A percentile compares a stretch with the other conserved stretches of the same genome.
These are phyloP conservation scores for Brevimyrus niger DNA, from an alignment of 2,113 vertebrate genomes.

Conservation along the genomic window DNA sequence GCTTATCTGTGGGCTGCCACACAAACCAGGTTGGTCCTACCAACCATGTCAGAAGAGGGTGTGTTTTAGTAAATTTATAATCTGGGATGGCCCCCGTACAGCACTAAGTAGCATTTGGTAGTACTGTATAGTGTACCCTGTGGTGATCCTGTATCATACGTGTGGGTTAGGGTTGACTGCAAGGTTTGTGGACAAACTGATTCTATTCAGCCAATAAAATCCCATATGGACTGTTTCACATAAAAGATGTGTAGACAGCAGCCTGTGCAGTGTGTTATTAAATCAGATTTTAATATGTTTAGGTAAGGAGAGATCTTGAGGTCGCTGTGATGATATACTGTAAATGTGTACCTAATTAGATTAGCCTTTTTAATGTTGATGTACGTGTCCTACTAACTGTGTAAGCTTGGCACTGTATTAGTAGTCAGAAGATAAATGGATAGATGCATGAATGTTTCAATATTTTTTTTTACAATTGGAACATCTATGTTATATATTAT, in stretches of 20 bases:
- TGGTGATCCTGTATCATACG: neutral
- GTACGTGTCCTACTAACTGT: neutral
- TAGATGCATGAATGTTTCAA: neutral
- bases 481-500: neutral
- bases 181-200: neutral
- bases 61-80: neutral
- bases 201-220: neutral
- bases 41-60: neutral
- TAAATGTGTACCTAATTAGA: neutral
- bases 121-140: neutral
- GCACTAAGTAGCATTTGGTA: neutral
- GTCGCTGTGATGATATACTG: neutral
- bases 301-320: neutral
- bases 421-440: neutral
- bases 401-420: neutral
- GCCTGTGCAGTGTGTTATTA: neutral
- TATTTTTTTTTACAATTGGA: neutral
- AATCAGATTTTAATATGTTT: neutral
- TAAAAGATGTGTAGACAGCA: neutral
- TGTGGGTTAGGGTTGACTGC: neutral
- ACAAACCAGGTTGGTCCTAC: neutral
- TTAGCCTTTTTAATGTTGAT: neutral
- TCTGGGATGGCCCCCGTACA: neutral
- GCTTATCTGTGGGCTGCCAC: neutral
- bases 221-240: neutral